phyloP scores from a whole-genome alignment of 1,140 invertebrate genomes.

The Saccostrea cuccullata region DNA sequence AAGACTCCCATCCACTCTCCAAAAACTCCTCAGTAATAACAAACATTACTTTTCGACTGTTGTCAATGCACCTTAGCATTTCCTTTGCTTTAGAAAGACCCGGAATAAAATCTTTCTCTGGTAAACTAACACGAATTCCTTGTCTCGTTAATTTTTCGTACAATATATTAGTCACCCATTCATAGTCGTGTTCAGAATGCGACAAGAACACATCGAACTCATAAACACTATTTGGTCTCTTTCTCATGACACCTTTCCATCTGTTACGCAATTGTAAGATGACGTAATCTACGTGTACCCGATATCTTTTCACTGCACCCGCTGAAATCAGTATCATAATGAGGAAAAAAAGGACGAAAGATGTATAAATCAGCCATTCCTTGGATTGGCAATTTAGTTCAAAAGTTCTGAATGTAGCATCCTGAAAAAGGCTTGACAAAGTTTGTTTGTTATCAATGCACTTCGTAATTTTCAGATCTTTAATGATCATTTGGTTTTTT shows the following conservation, averaged over 20 bases:
- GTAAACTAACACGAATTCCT: background rate
- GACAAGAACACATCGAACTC: slow-evolving; percentile 16
- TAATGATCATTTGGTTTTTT: background rate
- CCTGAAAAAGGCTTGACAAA: background rate
- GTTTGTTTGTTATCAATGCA: background rate
- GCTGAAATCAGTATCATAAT: background rate
- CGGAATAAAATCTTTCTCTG: slow-evolving; percentile 43
- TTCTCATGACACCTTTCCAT: background rate
- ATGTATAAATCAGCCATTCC: slow-evolving; percentile 6
- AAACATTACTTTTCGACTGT: slow-evolving; percentile 49
- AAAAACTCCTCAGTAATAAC: slow-evolving; percentile 45
- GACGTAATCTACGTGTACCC: slow-evolving; percentile 15
- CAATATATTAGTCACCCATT: background rate
- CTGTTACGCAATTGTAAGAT: slow-evolving; percentile 7
- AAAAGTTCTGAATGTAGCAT: background rate
- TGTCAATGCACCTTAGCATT: slow-evolving; percentile 44
- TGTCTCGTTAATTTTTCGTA: background rate
- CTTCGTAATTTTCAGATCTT: background rate
- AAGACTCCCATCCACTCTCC: slow-evolving; percentile 43
- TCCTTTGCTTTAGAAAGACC: slow-evolving; percentile 45
- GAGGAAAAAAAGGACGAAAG: background rate
- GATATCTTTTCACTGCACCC: background rate
- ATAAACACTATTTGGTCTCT: background rate
- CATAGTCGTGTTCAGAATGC: background rate
- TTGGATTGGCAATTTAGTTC: slow-evolving; percentile 11